Evolutionary conservation across 2,888 invertebrate genomes (phyloP), one percentile per base, ranked within the genome.

Genomic region (Theretra japonica): DNA sequence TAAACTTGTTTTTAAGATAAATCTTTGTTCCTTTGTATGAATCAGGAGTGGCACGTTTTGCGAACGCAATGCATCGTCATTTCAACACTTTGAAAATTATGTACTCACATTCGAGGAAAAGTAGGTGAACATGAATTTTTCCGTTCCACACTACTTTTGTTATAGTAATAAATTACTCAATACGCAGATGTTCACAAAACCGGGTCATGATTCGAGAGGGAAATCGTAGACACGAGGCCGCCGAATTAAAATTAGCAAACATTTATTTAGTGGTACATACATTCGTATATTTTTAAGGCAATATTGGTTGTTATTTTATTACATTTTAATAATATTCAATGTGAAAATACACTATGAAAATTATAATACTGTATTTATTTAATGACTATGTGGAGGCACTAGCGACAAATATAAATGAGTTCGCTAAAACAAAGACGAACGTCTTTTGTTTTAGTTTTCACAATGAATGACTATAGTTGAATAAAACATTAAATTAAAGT

Each of bases 171-270:
- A 80, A 83, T 83, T 82, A 73, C 80, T 75, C 73, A 82, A 85
- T 82, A 81, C 81, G 77, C 78, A 80, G 78, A 84, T 81, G 79
- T 75, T 77, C 72, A 71, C 73, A 73, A 80, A 89, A 86, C 79
- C 86, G 76, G 88, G 89, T 76, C 84, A 82, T 60, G 77, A 75
- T 41, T 48, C 69, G 76, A 84, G 80, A 80, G 84, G 81, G 82
- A 83, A 81, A 82, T 82, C 76, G 72, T 75, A 80, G 75, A 82
- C 73, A 74, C 83, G 85, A 87, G 85, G 85, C 80, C 80, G 76
- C 70, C 73, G 73, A 70, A 72, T 74, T 75, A 75, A 76, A 81
- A 77, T 78, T 73, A 70, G 53, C 68, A 73, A 75, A 73, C 72
- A 60, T 68, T 56, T 53, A 60, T 50, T 30, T 60, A 60, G 23